Evolutionary conservation across 2,888 invertebrate species (phyloP), one percentile per base, ranked within the genome.

Genomic region (Spialia ferax): DNA sequence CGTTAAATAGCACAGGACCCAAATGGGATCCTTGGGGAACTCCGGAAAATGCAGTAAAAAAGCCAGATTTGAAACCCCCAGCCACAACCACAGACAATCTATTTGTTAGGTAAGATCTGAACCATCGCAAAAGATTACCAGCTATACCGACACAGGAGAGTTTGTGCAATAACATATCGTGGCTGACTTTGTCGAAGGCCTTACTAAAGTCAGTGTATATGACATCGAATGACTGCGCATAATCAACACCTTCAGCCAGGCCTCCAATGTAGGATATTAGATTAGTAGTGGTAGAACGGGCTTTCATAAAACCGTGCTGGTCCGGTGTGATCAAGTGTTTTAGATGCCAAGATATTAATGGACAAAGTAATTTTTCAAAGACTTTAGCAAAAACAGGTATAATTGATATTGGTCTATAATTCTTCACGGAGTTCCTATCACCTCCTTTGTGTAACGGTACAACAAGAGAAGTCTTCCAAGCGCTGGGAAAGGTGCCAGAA

Each of bases 151-250:
- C 66, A 4, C 18, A 13, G 7, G 55, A 42, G 2, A 74, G 48
- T 32, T 74, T 74, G 11, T 56, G 15, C 10, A 57, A 20, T 10
- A 71, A 45, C 8, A 70, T 35, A 3, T 13, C 20, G 20, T 73
- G 72, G 13, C 54, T 42, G 11, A 74, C 72, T 45, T 67, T 71
- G 48, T 73, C 70, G 20, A 73, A 71, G 7, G 70, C 71, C 29
- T 71, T 70, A 7, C 63, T 64, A 29, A 73, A 70, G 11, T 71
- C 71, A 4, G 70, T 73, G 22, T 71, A 73, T 26, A 71, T 70
- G 0, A 64, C 70, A 50, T 72, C 70, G 3, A 70, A 48, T 29
- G 56, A 38, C 13, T 61, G 38, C 18, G 56, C 23, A 15, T 56
- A 35, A 48, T 73, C 73, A 2, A 71, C 18, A 20, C 63, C 56